Base-by-base conservation (phyloP, 2,113 vertebrate genomes). In the Syngnathus typhle region DNA sequence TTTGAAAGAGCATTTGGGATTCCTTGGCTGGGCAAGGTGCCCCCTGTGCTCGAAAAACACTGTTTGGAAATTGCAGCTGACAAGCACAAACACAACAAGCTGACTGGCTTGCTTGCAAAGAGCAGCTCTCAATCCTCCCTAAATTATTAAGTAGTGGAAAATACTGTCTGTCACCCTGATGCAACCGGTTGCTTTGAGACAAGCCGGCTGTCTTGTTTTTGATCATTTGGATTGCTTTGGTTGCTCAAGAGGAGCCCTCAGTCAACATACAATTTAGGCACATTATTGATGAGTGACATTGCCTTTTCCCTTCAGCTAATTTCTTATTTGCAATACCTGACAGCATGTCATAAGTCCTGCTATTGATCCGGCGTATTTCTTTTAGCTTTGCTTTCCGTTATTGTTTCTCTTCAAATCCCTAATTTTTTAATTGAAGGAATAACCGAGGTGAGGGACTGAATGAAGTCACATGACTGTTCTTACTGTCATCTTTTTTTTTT, bases 101-200 rank as follows among this genome's bases (percentile, higher is more conserved):
- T 66, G 38, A 58, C 67, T 52, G 47, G 32, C 32, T 65, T 77
- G 74, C 65, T 81, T 82, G 73, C 83, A 77, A 77, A 77, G 68
- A 87, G 83, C 82, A 80, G 76, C 78, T 74, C 78, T 80, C 80
- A 82, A 77, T 81, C 67, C 75, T 69, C 46, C n/a, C 73, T 88
- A 66, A 85, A 86, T 86, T 81, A 85, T 86, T 85, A 72, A 85
- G 51, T 39, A 54, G 36, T 51, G 75, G 65, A 83, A 86, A 86
- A 82, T 47, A 66, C 72, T 72, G 65, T 38, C 74, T 78, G 82
- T 80, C 78, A 78, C 69, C 79, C 73, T 72, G 74, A 32, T 73
- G 72, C 81, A 69, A 78, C 60, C 64, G 64, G 71, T 36, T 80
- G 72, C 74, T 80, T 68, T 75, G 54, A 80, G 73, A 74, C 71